Evolutionary conservation across 2,797 vertebrate species (phyloP), one percentile per base, ranked within the genome.

Genomic region (Rhynchonycteris naso): DNA sequence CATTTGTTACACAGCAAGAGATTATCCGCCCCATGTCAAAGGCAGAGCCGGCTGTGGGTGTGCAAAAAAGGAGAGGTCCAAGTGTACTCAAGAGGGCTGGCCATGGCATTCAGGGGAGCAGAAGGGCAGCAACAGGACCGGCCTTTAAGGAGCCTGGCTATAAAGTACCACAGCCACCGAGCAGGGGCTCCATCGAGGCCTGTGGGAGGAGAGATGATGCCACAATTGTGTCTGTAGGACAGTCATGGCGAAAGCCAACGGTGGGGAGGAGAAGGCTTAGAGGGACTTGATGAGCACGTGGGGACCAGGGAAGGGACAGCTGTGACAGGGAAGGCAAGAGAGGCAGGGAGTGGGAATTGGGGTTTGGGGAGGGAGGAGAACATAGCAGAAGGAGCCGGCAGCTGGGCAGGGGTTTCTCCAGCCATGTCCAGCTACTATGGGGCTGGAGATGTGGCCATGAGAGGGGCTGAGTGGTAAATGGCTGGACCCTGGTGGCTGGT

Each of bases 11-110:
- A 5, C 1, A 21, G 52, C 28, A 30, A 7, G 10, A 16, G 54
- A 14, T 22, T 12, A 15, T 26, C 13, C 28, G 22, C 21, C 2
- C 19, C 12, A 11, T 2, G 14, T 0, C 0, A 18, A 10, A 33
- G 35, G 84, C 5, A 38, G 43, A 75, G 43, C 69, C 4, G 0
- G 12, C 82, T 30, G 1, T 9, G 9, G 35, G 24, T 1, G 13
- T 4, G 12, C 0, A 5, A n/a, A 52, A 52, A 30, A 13, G 33
- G 26, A 15, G 81, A 26, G 6, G 7, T 21, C 5, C 2, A n/a
- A 47, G 72, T 19, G 28, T 15, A 52, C 30, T 6, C 30, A 47
- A 47, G 69, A 47, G 69, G 22, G 26, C 4, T 10, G 24, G 69
- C 69, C 19, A 5, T 35, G 56, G 58, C 1, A 2, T 4, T 30